Evolutionary conservation across 2,113 vertebrate genomes (phyloP).

Genomic region (Pyrgilauda ruficollis): DNA sequence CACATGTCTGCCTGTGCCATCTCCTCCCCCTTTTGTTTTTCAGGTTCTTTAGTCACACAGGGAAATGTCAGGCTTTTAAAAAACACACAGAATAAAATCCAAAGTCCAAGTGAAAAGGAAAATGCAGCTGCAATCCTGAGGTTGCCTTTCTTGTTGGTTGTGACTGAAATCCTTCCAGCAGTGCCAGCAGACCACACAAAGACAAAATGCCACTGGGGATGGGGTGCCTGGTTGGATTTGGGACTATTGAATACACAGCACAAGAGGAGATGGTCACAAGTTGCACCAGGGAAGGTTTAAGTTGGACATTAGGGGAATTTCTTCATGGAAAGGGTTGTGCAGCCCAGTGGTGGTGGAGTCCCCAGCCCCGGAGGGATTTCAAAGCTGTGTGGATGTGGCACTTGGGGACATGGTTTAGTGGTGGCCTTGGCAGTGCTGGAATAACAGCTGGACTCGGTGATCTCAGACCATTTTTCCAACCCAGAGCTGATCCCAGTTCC

Average conservation of each 20-base stretch:
- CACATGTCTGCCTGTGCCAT: neutral
- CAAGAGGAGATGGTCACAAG: neutral
- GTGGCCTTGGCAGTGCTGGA: neutral
- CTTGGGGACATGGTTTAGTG: accelerated
- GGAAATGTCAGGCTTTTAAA: slow-evolving; percentile 15
- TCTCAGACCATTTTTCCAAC: neutral
- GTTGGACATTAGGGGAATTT: neutral
- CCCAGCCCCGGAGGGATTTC: neutral
- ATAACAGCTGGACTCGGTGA: accelerated
- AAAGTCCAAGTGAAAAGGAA: neutral
- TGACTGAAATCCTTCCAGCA: neutral
- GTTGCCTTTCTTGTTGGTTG: neutral
- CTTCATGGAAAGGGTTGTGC: neutral
- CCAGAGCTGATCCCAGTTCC: neutral
- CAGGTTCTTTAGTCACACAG: neutral
- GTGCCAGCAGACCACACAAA: accelerated
- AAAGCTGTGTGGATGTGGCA: neutral
- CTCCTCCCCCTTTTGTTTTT: slow-evolving; percentile 16
- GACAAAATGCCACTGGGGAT: neutral
- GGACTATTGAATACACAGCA: neutral
- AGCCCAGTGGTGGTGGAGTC: neutral
- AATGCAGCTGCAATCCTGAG: neutral
- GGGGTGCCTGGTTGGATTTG: neutral
- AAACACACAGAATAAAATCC: neutral
- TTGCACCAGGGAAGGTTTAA: neutral